phyloP scores from a whole-genome alignment of 1,140 invertebrate genomes.

The Anagrus nilaparvatae region DNA sequence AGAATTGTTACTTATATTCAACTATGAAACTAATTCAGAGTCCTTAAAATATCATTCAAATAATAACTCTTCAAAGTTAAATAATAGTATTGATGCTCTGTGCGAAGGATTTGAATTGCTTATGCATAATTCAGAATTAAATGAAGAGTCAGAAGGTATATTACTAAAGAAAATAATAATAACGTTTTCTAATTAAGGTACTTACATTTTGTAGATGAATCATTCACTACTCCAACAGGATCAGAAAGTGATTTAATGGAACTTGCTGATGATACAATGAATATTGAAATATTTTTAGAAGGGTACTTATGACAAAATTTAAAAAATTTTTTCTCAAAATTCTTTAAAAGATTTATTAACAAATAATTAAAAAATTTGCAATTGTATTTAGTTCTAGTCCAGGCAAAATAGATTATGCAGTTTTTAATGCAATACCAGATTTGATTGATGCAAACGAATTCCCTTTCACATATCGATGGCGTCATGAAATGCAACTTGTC shows the following conservation, averaged over 20 bases:
- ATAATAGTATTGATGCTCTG: constrained; percentile 2
- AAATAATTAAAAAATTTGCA: constrained; percentile 9
- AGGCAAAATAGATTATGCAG: constrained; percentile 58
- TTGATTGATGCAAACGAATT: constrained; percentile 44
- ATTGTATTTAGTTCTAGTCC: constrained; percentile 39
- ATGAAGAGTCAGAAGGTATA: constrained; percentile 18
- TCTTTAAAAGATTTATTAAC: constrained; percentile 7
- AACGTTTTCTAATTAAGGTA: not conserved
- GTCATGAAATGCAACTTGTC: constrained; percentile 39
- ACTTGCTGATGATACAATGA: constrained; percentile 16
- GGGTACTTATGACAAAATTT: constrained; percentile 42
- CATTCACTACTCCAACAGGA: no score
- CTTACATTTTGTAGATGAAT: constrained; percentile 15
- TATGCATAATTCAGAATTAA: constrained; percentile 1
- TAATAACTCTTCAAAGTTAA: no score
- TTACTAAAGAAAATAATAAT: not conserved
- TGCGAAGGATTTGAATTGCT: constrained; percentile 12
- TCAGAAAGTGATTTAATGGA: constrained; percentile 11
- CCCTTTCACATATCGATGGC: constrained; percentile 61
- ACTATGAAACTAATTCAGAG: constrained; percentile 3
- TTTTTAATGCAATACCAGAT: constrained; percentile 53
- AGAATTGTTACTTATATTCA: constrained; percentile 1
- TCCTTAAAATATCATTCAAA: no score
- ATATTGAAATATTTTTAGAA: constrained; percentile 36
- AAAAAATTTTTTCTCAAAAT: constrained; percentile 31